Evolutionary conservation across 2,888 invertebrate genomes (phyloP).

Genomic region (Polydrusus tereticollis): DNA sequence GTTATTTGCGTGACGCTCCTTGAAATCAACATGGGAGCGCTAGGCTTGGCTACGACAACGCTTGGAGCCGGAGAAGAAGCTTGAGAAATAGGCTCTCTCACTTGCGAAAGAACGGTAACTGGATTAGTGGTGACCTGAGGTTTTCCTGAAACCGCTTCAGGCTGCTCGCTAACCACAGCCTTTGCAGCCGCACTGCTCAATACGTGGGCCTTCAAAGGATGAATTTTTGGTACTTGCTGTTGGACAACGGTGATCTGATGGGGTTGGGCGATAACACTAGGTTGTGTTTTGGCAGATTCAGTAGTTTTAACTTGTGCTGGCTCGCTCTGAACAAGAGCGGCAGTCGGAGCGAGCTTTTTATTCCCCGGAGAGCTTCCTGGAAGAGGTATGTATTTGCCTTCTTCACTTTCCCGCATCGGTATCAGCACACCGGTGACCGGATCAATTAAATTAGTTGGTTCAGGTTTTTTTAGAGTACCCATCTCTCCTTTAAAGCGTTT

Average conservation of each 20-base stretch:
- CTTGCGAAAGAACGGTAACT: conserved; percentile 1
- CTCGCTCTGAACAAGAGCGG: conserved; percentile 23
- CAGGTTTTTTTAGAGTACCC: conserved; percentile 64
- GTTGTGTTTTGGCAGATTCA: conserved; percentile 39
- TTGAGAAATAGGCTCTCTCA: conserved; percentile 6
- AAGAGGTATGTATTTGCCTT: conserved; percentile 76
- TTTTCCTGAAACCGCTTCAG: conserved; percentile 5
- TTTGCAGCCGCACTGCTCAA: conserved; percentile 69
- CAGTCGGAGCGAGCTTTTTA: conserved; percentile 39
- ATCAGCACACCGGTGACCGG: conserved; percentile 81
- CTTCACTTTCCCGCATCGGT: conserved; percentile 79
- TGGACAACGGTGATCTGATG: conserved; percentile 53
- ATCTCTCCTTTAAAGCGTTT: conserved; percentile 65
- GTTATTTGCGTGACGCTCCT: conserved; percentile 19
- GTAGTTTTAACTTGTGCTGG: conserved; percentile 18
- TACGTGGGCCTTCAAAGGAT: conserved; percentile 75
- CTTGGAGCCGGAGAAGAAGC: conserved; percentile 20
- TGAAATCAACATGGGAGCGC: conserved; percentile 20
- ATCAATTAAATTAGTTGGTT: conserved; percentile 78
- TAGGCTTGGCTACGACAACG: conserved; percentile 29
- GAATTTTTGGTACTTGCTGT: conserved; percentile 66
- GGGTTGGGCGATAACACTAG: conserved; percentile 51
- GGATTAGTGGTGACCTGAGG: background rate
- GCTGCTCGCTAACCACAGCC: conserved; percentile 58
- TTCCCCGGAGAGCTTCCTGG: conserved; percentile 57